A percentile compares a stretch with the other conserved stretches of the same genome.
Conservation (phyloP, 92 coral and sea anemone genomes). For the Galaxea fascicularis region DNA sequence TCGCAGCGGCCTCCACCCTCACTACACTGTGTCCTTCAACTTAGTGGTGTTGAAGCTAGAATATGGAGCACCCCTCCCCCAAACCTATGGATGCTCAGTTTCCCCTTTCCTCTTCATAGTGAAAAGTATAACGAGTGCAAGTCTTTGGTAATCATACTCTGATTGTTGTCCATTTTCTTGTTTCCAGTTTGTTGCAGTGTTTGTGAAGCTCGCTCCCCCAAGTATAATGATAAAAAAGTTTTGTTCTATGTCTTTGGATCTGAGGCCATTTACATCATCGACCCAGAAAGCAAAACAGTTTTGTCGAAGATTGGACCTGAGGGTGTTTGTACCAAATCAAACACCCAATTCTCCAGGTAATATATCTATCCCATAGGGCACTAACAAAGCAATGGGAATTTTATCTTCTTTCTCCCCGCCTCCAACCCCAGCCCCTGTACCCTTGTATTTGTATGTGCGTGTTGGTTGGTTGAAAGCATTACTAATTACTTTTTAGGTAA, state of each 20-base stretch:
- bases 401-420: background rate
- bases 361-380: background rate
- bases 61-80: no score
- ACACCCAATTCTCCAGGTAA: constrained; percentile 47
- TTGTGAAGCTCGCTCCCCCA: background rate
- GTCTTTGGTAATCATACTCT: background rate
- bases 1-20: no score
- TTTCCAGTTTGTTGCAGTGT: constrained; percentile 30
- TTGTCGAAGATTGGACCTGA: constrained; percentile 33
- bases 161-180: background rate
- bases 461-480: no score
- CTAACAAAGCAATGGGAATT: no score
- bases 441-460: background rate
- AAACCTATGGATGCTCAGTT: no score
- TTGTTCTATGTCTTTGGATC: constrained; percentile 59
- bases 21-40: no score
- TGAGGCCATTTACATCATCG: constrained; percentile 53
- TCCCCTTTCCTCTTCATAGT: no score
- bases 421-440: background rate
- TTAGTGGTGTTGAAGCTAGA: no score
- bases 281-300: constrained; percentile 42
- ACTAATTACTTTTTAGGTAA: no score
- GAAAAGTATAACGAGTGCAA: no score
- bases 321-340: constrained; percentile 54
- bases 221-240: background rate